Evolutionary conservation across 2,888 invertebrate genomes (phyloP).

Genomic region (Ectemnius lituratus): DNA sequence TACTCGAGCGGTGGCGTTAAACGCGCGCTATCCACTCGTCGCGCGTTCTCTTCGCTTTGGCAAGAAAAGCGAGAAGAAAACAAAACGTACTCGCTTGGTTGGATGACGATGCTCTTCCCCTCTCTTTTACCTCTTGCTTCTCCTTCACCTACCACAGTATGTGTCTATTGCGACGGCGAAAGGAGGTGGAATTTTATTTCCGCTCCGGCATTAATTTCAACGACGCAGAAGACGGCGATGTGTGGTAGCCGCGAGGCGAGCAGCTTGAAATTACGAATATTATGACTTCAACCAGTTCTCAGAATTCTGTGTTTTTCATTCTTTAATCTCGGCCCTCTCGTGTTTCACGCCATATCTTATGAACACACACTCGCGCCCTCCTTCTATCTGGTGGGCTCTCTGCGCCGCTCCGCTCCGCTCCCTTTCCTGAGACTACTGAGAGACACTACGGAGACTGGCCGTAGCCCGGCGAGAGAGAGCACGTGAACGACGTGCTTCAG

Average conservation of each 20-base stretch:
- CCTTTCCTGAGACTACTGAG: conserved; percentile 14
- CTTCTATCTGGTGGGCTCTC: conserved; percentile 26
- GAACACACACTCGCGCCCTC: conserved; percentile 54
- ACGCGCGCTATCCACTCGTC: conserved; percentile 57
- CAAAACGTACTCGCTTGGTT: conserved; percentile 22
- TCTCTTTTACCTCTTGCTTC: too few relatives aligned
- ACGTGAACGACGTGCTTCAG: background rate
- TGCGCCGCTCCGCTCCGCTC: conserved; percentile 19
- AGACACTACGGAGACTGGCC: background rate
- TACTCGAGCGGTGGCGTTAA: conserved; percentile 53
- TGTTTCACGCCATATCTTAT: conserved; percentile 74
- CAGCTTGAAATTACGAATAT: conserved; percentile 76
- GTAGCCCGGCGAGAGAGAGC: background rate
- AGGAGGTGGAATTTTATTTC: conserved; percentile 66
- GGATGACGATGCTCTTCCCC: background rate
- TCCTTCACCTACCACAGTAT: too few relatives aligned
- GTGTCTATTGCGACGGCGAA: conserved; percentile 36
- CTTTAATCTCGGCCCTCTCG: conserved; percentile 77
- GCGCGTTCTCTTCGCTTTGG: conserved; percentile 15
- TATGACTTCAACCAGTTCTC: conserved; percentile 76
- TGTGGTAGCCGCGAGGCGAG: conserved; percentile 49
- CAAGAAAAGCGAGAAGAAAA: conserved; percentile 33
- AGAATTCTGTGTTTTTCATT: conserved; percentile 77
- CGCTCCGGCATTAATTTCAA: conserved; percentile 66
- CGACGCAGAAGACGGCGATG: conserved; percentile 57